phyloP scores from a whole-genome alignment of 2,113 vertebrate species.

The Chlorodrepanis virens region DNA sequence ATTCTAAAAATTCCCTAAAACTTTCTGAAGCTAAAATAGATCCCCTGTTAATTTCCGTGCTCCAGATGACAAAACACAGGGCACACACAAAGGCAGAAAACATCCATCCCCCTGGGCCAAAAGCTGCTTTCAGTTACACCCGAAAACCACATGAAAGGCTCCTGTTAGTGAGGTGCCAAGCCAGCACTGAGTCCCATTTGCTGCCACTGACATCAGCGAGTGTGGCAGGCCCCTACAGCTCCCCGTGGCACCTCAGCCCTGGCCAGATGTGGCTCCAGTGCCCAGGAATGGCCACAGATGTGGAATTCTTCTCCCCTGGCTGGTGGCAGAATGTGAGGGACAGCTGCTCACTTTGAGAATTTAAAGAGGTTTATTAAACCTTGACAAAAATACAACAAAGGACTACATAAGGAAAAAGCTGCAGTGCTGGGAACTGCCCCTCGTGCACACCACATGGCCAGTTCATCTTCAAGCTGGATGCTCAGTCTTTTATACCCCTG shows the following conservation, averaged over 20 bases:
- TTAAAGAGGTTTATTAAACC: too few relatives aligned
- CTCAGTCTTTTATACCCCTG: too few relatives aligned
- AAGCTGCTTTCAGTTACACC: constrained; percentile 36
- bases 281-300: neutral
- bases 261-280: neutral
- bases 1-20: neutral
- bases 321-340: too few relatives aligned
- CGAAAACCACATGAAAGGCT: constrained; percentile 56
- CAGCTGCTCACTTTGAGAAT: too few relatives aligned
- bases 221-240: neutral
- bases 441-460: rapidly evolving
- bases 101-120: constrained; percentile 17
- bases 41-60: neutral
- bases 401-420: too few relatives aligned
- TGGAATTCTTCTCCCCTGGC: neutral
- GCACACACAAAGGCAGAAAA: neutral
- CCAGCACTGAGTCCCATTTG: neutral
- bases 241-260: neutral
- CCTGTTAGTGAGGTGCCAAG: neutral
- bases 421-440: too few relatives aligned
- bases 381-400: too few relatives aligned
- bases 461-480: too few relatives aligned
- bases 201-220: neutral
- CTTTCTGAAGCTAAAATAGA: neutral
- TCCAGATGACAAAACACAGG: neutral